A percentile compares a stretch with the other conserved stretches of the same genome.
These are phyloP conservation scores for Caenorhabditis drosophilae DNA, from an alignment of 2,888 invertebrate species.

Conservation along the genomic window DNA sequence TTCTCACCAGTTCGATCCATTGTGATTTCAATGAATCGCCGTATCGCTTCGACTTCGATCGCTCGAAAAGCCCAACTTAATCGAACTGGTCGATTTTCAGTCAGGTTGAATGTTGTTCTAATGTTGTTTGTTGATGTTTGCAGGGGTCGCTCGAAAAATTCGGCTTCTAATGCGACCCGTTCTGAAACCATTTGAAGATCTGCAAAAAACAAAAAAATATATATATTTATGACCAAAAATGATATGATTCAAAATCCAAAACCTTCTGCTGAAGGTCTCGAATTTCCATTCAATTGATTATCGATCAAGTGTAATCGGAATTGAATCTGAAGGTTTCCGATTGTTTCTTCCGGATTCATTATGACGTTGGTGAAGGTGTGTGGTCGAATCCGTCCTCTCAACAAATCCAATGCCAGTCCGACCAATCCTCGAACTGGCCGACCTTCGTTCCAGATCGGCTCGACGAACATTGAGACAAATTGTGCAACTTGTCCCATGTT, in stretches of 20 bases:
- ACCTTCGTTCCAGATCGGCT: too few species aligned
- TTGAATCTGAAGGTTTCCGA: neutral
- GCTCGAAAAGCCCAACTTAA: neutral
- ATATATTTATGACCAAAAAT: neutral
- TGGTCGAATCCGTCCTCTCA: neutral
- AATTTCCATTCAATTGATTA: constrained; percentile 7
- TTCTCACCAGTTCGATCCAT: neutral
- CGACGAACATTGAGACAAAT: too few species aligned
- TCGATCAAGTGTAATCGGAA: constrained; percentile 2
- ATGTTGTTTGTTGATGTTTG: too few species aligned
- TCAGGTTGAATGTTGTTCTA: too few species aligned
- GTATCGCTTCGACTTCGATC: neutral
- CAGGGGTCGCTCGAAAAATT: too few species aligned
- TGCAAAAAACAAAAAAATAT: neutral
- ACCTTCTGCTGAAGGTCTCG: constrained; percentile 4
- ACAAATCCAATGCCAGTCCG: neutral
- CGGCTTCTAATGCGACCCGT: neutral
- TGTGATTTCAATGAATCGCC: neutral
- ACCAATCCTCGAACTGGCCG: constrained; percentile 1
- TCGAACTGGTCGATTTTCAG: too few species aligned
- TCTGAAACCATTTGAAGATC: constrained; percentile 1
- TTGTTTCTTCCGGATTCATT: neutral
- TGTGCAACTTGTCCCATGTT: too few species aligned
- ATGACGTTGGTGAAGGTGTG: neutral
- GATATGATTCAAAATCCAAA: too few species aligned